Evolutionary conservation across 2,113 vertebrate genomes (phyloP).

Genomic region (Halichoerus grypus): DNA sequence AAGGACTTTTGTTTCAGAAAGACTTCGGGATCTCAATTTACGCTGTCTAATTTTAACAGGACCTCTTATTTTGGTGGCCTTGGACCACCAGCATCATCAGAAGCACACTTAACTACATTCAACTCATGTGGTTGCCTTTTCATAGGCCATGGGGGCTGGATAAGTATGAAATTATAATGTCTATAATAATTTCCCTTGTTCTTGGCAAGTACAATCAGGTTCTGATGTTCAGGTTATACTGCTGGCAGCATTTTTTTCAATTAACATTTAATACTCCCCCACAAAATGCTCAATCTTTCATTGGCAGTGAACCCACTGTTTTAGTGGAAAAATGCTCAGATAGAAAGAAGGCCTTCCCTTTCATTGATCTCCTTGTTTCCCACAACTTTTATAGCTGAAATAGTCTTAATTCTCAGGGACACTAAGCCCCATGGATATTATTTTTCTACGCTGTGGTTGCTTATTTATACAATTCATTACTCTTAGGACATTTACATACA

Average conservation of each 20-base stretch:
- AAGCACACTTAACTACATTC: slow-evolving; percentile 57
- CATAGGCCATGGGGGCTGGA: neutral
- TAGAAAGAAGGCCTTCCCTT: neutral
- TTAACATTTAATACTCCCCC: slow-evolving; percentile 66
- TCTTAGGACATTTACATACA: slow-evolving; percentile 4
- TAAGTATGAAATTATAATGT: slow-evolving; percentile 64
- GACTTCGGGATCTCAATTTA: neutral
- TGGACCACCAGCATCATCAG: neutral
- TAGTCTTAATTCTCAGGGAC: neutral
- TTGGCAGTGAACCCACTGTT: slow-evolving; percentile 53
- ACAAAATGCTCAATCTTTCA: neutral
- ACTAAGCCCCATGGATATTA: neutral
- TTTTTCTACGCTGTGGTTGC: neutral
- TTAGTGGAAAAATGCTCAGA: slow-evolving; percentile 9
- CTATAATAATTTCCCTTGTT: slow-evolving; percentile 66
- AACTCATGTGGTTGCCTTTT: slow-evolving; percentile 48
- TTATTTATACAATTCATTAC: neutral
- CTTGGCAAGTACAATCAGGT: slow-evolving; percentile 61
- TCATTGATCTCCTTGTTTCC: neutral
- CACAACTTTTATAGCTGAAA: neutral
- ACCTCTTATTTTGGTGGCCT: neutral
- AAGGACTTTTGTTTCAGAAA: neutral
- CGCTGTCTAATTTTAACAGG: neutral
- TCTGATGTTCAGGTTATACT: slow-evolving; percentile 53
- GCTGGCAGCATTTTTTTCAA: slow-evolving; percentile 65